phyloP scores from a whole-genome alignment of 2,888 invertebrate species.

The Rhyacophila evoluta region DNA sequence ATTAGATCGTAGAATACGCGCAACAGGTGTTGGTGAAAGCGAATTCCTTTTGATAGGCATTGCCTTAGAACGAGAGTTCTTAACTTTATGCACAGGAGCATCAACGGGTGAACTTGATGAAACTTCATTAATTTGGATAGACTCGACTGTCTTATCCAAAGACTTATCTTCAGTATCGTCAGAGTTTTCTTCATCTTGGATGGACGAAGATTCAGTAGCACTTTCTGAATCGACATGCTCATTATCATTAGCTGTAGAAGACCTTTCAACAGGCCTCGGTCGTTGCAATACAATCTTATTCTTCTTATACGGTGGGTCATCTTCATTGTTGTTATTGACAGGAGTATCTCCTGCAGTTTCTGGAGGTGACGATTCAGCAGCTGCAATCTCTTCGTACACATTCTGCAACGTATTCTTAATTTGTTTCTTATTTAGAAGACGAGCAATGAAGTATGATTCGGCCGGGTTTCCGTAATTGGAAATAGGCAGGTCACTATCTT shows the following conservation, averaged over 20 bases:
- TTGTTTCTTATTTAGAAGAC: slow-evolving; percentile 63
- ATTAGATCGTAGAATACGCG: slow-evolving; percentile 67
- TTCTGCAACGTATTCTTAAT: slow-evolving; percentile 64
- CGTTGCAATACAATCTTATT: slow-evolving; percentile 42
- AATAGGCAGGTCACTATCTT: slow-evolving; percentile 59
- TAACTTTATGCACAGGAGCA: slow-evolving; percentile 59
- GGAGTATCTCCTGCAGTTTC: slow-evolving; percentile 31
- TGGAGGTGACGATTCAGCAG: slow-evolving; percentile 38
- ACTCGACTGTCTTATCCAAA: slow-evolving; percentile 55
- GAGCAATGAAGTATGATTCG: slow-evolving; percentile 67
- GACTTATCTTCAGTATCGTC: slow-evolving; percentile 23
- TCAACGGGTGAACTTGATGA: slow-evolving; percentile 74
- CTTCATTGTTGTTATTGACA: slow-evolving; percentile 43
- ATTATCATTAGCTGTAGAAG: background rate
- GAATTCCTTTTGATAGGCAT: slow-evolving; percentile 53
- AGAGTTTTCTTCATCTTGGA: background rate
- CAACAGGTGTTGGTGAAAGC: slow-evolving; percentile 56
- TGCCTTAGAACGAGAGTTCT: slow-evolving; percentile 59
- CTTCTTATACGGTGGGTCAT: slow-evolving; percentile 38
- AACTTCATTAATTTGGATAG: slow-evolving; percentile 77
- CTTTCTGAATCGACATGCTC: background rate
- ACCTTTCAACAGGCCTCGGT: slow-evolving; percentile 29
- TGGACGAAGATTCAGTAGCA: background rate
- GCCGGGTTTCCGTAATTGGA: slow-evolving; percentile 67
- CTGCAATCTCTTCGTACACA: slow-evolving; percentile 64